Evolutionary conservation across 2,888 invertebrate genomes (phyloP).

Genomic region (Periphyllus acericola): DNA sequence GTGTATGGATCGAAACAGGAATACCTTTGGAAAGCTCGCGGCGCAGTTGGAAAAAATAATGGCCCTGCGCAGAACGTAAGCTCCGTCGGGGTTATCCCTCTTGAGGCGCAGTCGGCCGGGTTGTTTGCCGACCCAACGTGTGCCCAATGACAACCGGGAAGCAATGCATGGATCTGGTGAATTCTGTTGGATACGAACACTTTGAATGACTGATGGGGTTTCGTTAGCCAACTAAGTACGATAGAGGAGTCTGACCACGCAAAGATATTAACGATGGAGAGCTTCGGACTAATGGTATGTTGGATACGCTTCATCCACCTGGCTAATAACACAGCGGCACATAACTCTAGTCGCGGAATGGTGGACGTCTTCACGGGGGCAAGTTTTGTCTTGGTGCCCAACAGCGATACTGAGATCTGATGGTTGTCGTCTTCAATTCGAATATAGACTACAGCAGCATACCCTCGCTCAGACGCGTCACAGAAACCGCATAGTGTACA

Average conservation of each 20-base stretch:
- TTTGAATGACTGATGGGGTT: neutral
- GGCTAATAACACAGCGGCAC: conserved; percentile 33
- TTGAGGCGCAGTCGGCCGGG: neutral
- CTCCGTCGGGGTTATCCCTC: neutral
- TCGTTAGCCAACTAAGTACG: neutral
- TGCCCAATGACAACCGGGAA: neutral
- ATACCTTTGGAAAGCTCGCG: neutral
- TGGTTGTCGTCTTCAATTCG: too few relatives aligned
- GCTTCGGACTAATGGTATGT: neutral
- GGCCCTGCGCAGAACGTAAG: neutral
- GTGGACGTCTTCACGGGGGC: neutral
- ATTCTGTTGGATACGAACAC: neutral
- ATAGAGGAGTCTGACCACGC: neutral
- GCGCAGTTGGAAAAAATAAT: neutral
- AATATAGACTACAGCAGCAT: neutral
- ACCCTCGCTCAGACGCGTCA: neutral
- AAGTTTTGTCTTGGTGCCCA: conserved; percentile 22
- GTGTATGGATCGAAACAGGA: neutral
- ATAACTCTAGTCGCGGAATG: conserved; percentile 45
- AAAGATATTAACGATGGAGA: neutral
- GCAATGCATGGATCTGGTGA: neutral
- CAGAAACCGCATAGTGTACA: neutral
- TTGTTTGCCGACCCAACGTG: neutral
- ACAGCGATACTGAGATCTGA: neutral
- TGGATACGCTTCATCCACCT: neutral